Evolutionary conservation across 1,140 invertebrate genomes (phyloP).

Genomic region (Periplaneta americana): DNA sequence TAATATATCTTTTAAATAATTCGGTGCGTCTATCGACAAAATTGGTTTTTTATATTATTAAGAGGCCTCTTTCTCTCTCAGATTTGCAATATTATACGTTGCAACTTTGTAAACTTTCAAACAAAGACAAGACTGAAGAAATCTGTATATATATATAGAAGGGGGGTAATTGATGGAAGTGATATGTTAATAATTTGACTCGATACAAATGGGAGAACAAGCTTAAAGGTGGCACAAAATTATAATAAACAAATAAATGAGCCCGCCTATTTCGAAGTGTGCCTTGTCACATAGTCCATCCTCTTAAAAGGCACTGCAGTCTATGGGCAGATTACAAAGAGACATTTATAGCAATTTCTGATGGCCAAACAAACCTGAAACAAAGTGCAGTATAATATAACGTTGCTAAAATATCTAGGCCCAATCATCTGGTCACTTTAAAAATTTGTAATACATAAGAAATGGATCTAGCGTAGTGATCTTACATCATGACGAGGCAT

Average conservation of each 20-base stretch:
- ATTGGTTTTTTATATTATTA: too few relatives aligned
- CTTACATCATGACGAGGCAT: background rate
- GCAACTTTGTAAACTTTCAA: background rate
- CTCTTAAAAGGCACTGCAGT: background rate
- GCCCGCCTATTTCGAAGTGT: background rate
- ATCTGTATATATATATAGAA: background rate
- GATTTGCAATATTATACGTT: background rate
- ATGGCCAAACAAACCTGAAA: background rate
- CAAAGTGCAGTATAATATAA: background rate
- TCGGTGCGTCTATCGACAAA: background rate
- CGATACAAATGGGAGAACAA: background rate
- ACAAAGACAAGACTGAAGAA: background rate
- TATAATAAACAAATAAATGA: background rate
- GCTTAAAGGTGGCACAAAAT: background rate
- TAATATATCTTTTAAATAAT: background rate
- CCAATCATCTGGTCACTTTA: background rate
- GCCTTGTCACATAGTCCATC: background rate
- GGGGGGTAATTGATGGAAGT: background rate
- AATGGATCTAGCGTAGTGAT: background rate
- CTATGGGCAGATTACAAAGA: background rate
- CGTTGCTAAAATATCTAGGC: background rate
- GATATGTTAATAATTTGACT: slow-evolving; percentile 9
- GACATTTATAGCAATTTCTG: background rate
- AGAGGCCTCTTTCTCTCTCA: background rate
- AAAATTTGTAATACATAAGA: background rate